A percentile compares a stretch with the other conserved stretches of the same genome.
Evolutionary conservation across 2,113 vertebrate species (phyloP).

Genomic region (Anoplopoma fimbria): DNA sequence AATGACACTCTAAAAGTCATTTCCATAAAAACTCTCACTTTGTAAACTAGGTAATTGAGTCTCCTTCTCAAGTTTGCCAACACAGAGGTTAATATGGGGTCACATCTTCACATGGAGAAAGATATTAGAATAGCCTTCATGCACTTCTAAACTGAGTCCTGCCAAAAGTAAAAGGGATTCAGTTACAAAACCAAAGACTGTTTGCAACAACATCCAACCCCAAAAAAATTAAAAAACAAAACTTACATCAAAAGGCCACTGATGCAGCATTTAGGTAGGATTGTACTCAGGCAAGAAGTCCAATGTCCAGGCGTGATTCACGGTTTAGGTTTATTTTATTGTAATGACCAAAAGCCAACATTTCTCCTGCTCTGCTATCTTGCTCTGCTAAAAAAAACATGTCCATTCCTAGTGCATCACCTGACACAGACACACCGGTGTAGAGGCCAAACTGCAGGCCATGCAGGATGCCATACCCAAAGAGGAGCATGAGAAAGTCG

Average conservation of each 20-base stretch:
- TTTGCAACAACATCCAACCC: background rate
- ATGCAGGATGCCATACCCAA: slow-evolving; percentile 73
- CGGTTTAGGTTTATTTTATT: too few relatives aligned
- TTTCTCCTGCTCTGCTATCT: too few relatives aligned
- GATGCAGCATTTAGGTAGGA: too few relatives aligned
- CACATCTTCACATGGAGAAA: background rate
- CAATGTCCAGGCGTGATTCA: too few relatives aligned
- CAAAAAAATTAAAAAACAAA: too few relatives aligned
- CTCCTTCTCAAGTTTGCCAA: background rate
- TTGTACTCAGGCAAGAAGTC: too few relatives aligned
- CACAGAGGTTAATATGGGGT: background rate
- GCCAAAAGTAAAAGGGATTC: background rate
- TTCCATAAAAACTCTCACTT: slow-evolving; percentile 14
- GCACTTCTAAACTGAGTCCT: background rate
- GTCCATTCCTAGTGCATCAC: too few relatives aligned
- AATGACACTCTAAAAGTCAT: background rate
- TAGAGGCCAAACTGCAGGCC: slow-evolving; percentile 78
- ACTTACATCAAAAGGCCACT: too few relatives aligned
- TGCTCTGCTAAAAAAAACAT: too few relatives aligned
- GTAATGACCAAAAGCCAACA: too few relatives aligned
- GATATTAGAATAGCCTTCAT: background rate
- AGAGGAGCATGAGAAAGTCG: slow-evolving; percentile 83
- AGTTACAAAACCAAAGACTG: background rate
- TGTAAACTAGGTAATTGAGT: background rate
- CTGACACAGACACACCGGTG: too few relatives aligned